Evolutionary conservation across 2,888 invertebrate species (phyloP), one percentile per base, ranked within the genome.

Genomic region (Zygogramma bicolorata): DNA sequence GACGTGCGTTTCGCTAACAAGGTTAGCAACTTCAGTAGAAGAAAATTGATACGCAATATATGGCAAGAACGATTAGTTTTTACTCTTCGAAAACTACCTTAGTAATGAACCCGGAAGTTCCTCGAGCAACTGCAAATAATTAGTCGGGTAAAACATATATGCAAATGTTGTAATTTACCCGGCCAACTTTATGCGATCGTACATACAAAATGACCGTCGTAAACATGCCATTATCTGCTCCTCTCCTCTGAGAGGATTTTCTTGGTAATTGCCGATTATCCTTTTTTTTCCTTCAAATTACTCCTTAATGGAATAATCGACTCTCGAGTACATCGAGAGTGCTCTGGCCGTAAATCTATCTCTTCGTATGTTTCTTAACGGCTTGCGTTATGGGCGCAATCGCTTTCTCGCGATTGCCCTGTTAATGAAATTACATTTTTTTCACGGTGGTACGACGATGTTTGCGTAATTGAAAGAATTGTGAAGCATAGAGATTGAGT

Each of bases 351-450:
- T 53, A 25, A 53, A 53, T 53, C 53, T 53, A 53, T 53, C 53
- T 53, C 7, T 27, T 53, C 53, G 53, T 22, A 53, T 53, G 53
- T 53, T 53, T 53, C 53, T 53, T 53, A 53, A 27, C 53, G 53
- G 53, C 53, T 53, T 25, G 53, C 27, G 15, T 25, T 25, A 53
- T 22, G 25, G 25, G 53, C 27, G 53, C 53, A 53, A 53, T 53
- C 53, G 15, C 7, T 1, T 53, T 22, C 13, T 25, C 27, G 27
- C 53, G 53, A 25, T 53, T n/a, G 53, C 46, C 13, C 27, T 22
- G 53, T 13, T 53, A 53, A 53, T 27, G 4, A 25, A 53, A 27
- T 46, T 53, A 27, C n/a, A 1, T 42, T 53, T 53, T 53, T 53
- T 53, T 7, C 18, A 7, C 27, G 53, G 1, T 53, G 53, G 0